Evolutionary conservation across 2,888 invertebrate genomes (phyloP).

Genomic region (Trichopria drosophilae): DNA sequence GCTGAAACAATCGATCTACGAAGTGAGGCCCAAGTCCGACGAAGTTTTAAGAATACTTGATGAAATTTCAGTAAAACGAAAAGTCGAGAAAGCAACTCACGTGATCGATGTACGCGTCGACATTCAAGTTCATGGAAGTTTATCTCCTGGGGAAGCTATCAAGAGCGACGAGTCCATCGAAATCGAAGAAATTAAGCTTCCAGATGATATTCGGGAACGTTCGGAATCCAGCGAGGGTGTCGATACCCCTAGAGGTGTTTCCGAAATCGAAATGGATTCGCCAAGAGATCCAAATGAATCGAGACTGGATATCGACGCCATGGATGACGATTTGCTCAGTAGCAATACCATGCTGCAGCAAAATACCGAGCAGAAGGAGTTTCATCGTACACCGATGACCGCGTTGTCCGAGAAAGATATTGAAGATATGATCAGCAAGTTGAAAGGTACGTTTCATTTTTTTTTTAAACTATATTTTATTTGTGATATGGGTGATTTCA

Average conservation of each 20-base stretch:
- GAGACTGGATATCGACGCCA: constrained; percentile 44
- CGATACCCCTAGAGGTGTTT: constrained; percentile 49
- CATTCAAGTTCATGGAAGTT: no score
- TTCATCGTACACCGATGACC: constrained; percentile 41
- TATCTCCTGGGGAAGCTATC: neutral
- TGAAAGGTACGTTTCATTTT: constrained; percentile 49
- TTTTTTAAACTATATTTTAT: constrained; percentile 9
- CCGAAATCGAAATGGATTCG: constrained; percentile 53
- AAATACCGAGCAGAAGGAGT: constrained; percentile 40
- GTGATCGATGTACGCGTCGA: constrained; percentile 6
- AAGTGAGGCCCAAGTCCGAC: constrained; percentile 46
- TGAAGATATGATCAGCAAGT: constrained; percentile 53
- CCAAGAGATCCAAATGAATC: constrained; percentile 48
- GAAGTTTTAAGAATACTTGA: constrained; percentile 50
- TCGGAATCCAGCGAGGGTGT: constrained; percentile 51
- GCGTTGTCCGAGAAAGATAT: constrained; percentile 53
- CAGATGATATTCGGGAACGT: constrained; percentile 23
- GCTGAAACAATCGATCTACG: constrained; percentile 43
- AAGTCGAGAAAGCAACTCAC: neutral
- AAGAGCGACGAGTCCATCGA: neutral
- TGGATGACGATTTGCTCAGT: constrained; percentile 48
- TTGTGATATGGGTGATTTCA: no score
- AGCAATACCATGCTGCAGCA: constrained; percentile 17
- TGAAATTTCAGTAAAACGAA: constrained; percentile 40
- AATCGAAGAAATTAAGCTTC: neutral